Evolutionary conservation across 2,113 vertebrate genomes (phyloP).

Genomic region (Notothenia rossii): DNA sequence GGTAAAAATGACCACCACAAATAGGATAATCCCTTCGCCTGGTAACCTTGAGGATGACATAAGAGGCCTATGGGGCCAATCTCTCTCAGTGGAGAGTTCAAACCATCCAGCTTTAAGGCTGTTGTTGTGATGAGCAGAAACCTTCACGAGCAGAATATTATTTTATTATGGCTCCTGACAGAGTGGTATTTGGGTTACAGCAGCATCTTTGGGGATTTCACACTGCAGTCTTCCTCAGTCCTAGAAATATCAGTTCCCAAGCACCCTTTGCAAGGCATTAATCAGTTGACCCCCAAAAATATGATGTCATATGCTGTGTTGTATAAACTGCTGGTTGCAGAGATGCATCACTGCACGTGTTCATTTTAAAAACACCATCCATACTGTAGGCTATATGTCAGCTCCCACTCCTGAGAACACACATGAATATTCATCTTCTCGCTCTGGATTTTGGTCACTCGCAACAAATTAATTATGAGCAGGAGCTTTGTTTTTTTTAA

Average conservation of each 20-base stretch:
- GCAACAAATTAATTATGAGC: constrained; percentile 33
- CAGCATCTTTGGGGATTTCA: constrained; percentile 58
- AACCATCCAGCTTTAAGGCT: constrained; percentile 47
- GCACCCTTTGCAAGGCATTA: constrained; percentile 7
- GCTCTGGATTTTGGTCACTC: constrained; percentile 11
- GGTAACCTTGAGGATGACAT: constrained; percentile 72
- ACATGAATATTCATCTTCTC: constrained; percentile 48
- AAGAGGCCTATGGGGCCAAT: constrained; percentile 66
- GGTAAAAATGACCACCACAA: constrained; percentile 80
- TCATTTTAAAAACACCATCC: constrained; percentile 26
- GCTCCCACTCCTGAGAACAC: constrained; percentile 36
- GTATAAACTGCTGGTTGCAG: constrained; percentile 7
- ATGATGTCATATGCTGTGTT: not conserved
- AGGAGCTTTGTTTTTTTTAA: not conserved
- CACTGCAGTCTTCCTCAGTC: constrained; percentile 31
- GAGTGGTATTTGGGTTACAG: constrained; percentile 71
- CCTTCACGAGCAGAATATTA: not conserved
- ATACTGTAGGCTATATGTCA: not conserved
- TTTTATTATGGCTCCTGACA: constrained; percentile 19
- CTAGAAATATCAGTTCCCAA: constrained; percentile 42
- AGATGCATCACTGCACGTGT: constrained; percentile 7
- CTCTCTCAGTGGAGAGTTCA: constrained; percentile 50
- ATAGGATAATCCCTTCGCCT: constrained; percentile 72
- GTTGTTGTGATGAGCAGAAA: constrained; percentile 12
- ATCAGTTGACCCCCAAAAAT: not conserved